These are phyloP conservation scores for Cryptocheilus praepositus DNA, from an alignment of 2,888 invertebrate genomes.

Conservation along the genomic window DNA sequence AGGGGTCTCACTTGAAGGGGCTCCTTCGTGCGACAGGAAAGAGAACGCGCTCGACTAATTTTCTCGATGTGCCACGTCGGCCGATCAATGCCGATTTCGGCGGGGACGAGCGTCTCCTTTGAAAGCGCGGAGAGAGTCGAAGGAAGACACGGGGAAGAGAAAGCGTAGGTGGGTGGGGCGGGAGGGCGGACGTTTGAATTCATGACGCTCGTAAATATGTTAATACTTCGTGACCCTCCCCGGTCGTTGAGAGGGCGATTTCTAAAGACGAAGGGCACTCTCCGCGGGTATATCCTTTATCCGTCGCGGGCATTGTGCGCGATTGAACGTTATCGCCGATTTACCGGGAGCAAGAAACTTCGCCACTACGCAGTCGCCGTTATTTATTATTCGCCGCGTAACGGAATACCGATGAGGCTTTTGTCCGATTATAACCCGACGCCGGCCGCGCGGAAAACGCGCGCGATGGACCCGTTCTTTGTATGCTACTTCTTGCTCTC, in stretches of 20 bases:
- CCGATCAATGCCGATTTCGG: constrained; percentile 45
- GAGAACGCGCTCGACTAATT: constrained; percentile 57
- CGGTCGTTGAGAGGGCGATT: constrained; percentile 40
- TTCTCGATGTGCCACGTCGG: constrained; percentile 42
- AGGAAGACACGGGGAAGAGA: constrained; percentile 33
- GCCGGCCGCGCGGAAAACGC: too few species aligned
- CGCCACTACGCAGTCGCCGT: constrained; percentile 23
- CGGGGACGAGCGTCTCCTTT: constrained; percentile 29
- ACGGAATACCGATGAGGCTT: too few species aligned
- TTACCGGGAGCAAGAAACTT: constrained; percentile 49
- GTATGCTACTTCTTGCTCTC: too few species aligned
- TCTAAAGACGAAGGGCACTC: constrained; percentile 35
- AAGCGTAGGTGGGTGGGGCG: not conserved
- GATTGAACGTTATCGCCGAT: constrained; percentile 48
- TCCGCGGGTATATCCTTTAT: constrained; percentile 43
- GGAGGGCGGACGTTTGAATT: constrained; percentile 52
- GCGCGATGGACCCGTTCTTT: too few species aligned
- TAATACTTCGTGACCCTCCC: constrained; percentile 50
- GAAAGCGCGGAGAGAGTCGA: constrained; percentile 10
- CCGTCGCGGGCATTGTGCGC: constrained; percentile 42
- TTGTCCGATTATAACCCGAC: too few species aligned
- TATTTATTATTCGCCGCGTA: constrained; percentile 42
- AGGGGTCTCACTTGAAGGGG: constrained; percentile 25
- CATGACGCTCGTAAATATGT: constrained; percentile 59
- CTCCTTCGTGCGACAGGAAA: constrained; percentile 26